Base-by-base conservation (phyloP, 53 echinoderm and acorn worm species). In the Zoroaster sp. region DNA sequence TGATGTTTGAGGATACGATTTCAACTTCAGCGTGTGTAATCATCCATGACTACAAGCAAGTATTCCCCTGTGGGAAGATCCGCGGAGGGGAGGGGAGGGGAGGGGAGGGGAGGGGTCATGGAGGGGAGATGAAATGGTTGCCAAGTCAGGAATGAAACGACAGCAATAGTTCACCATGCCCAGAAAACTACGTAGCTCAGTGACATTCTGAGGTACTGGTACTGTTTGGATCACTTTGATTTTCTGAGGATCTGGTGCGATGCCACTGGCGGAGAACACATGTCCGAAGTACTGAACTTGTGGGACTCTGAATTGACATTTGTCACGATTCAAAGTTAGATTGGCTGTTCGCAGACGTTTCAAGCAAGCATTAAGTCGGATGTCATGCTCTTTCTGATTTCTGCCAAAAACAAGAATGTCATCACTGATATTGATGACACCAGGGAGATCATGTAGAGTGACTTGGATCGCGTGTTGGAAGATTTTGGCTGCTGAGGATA, bases 1-100 rank as follows among this genome's bases (percentile, higher is more conserved):
- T 9, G 93, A 95, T 80, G 91, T n/a, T 95, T 18, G 92, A 92
- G 3, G 51, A 68, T 3, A 90, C 83, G 18, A 94, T 72, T 76
- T 94, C 92, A 1, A 94, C 78, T 4, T 66, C 92, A 71, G 71
- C 71, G 71, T 71, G 71, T 37, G 45, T 51, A 51, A 10, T 76
- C 77, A 47, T 33, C 77, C 9, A 31, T 45, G 31, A 28, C 46
- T 46, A 76, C 77, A 25, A n/a, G n/a, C n/a, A n/a, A n/a, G n/a
- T n/a, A n/a, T n/a, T n/a, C n/a, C n/a, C n/a, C n/a, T n/a, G n/a
- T n/a, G n/a, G n/a, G n/a, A n/a, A n/a, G n/a, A n/a, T n/a, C n/a
- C n/a, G n/a, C n/a, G n/a, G n/a, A n/a, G n/a, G n/a, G n/a, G n/a
- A n/a, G n/a, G n/a, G n/a, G n/a, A n/a, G n/a, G n/a, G n/a, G n/a